Evolutionary conservation across 2,888 invertebrate species (phyloP), one percentile per base, ranked within the genome.

Genomic region (Pammene aurita): DNA sequence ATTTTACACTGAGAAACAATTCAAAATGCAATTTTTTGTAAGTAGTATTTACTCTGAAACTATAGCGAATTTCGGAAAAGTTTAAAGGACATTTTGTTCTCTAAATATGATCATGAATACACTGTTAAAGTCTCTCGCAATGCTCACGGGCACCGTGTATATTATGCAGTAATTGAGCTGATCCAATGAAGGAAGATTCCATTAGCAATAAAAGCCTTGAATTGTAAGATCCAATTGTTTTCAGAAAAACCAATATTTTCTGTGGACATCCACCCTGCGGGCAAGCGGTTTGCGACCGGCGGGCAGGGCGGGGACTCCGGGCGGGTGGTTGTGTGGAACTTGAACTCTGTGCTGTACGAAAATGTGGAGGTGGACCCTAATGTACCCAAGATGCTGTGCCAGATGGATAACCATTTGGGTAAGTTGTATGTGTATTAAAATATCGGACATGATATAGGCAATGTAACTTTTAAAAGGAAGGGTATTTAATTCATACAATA

Each of bases 401-500:
- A 98, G 92, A 96, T 99, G 95, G 98, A 99, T 86, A 98, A 98
- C 86, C 99, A 99, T 88, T 93, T 98, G 84, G 97, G 97, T 97
- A 93, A 80, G 74, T 67, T 14, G 14, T 26, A 26, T 48, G 16
- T 7, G 2, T 2, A 44, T 11, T 44, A 16, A 46, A n/a, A 34
- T 52, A 14, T 42, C 0, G 5, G 18, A 57, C 10, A 5, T 11
- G 5, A 7, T 42, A 11, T 42, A 13, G 42, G 0, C 1, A 10
- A 42, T 13, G 9, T 6, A 38, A 9, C 38, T 44, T 10, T 13
- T 5, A 11, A 44, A 44, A 13, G 5, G 44, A 44, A 7, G 1
- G 44, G 11, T 26, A 4, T 26, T 26, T 1, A 26, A 26, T 26
- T 26, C 26, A 26, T 26, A 26, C 4, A 26, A 2, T 26, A 26